These are phyloP conservation scores for Agraylea sexmaculata DNA, from an alignment of 1,140 invertebrate genomes.

Conservation along the genomic window DNA sequence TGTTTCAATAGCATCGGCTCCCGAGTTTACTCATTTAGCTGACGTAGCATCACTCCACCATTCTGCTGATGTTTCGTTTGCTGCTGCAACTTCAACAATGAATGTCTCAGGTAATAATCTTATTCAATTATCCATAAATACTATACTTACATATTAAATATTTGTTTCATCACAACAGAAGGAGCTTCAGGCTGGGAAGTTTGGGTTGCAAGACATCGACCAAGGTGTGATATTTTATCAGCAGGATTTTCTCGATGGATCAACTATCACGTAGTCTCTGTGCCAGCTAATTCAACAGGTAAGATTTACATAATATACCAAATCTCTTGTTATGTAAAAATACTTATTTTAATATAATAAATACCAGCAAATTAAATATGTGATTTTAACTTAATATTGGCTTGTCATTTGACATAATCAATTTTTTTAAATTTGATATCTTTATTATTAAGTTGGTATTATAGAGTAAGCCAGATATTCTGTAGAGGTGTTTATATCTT, in stretches of 20 bases:
- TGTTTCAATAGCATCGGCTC: conserved; percentile 79
- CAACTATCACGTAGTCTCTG: conserved; percentile 16
- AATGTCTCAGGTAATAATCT: conserved; percentile 21
- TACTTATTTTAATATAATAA: too few species aligned
- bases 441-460: too few species aligned
- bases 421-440: too few species aligned
- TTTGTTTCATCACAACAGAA: conserved; percentile 5
- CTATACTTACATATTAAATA: neutral
- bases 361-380: too few species aligned
- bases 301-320: too few species aligned
- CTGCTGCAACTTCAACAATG: conserved; percentile 22
- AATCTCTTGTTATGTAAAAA: too few species aligned
- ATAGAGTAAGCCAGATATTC: too few species aligned
- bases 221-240: conserved; percentile 18
- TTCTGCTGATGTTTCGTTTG: conserved; percentile 43
- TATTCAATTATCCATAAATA: too few species aligned
- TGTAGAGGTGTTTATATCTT: too few species aligned
- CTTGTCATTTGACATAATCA: too few species aligned
- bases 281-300: conserved; percentile 7
- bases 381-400: too few species aligned
- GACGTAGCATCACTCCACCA: conserved; percentile 64
- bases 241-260: conserved; percentile 14
- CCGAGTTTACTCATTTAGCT: conserved; percentile 81
- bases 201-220: conserved; percentile 14
- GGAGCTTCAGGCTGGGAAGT: conserved; percentile 17